Percentiles rank a stretch among this genome's conserved stretches.
These are phyloP conservation scores for Yponomeuta cagnagella DNA, from an alignment of 2,888 invertebrate genomes.

Conservation along the genomic window DNA sequence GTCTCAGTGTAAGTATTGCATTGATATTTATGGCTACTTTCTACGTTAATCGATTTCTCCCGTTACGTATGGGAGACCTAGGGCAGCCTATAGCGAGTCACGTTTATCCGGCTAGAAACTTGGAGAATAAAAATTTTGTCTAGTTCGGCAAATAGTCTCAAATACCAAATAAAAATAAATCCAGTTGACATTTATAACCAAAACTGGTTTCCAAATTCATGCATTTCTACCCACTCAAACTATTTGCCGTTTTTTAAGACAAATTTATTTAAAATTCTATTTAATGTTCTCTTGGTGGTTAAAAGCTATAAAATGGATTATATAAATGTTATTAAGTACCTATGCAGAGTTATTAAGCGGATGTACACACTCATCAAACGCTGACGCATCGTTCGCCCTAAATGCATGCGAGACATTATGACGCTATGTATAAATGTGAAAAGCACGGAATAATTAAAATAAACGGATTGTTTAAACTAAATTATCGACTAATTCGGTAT, in stretches of 20 bases:
- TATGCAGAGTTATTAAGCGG: too few species aligned
- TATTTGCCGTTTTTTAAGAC: background rate
- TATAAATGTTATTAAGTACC: background rate
- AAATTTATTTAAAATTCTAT: too few species aligned
- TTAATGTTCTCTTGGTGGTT: background rate
- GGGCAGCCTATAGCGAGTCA: background rate
- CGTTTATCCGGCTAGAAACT: background rate
- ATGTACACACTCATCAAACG: background rate
- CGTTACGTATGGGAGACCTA: background rate
- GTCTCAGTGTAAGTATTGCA: slow-evolving; percentile 56
- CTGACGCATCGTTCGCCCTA: background rate
- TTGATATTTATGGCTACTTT: background rate
- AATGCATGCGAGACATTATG: too few species aligned
- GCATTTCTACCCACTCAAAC: background rate
- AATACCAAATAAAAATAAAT: background rate
- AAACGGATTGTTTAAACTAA: too few species aligned
- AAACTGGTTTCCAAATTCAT: background rate
- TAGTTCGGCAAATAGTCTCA: background rate
- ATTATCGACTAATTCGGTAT: too few species aligned
- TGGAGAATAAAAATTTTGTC: background rate
- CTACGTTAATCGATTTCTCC: slow-evolving; percentile 8
- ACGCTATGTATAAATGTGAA: too few species aligned
- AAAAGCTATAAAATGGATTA: background rate
- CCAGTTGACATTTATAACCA: background rate
- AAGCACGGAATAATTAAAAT: too few species aligned